phyloP scores from a whole-genome alignment of 1,140 invertebrate species.

The Marisa cornuarietis region DNA sequence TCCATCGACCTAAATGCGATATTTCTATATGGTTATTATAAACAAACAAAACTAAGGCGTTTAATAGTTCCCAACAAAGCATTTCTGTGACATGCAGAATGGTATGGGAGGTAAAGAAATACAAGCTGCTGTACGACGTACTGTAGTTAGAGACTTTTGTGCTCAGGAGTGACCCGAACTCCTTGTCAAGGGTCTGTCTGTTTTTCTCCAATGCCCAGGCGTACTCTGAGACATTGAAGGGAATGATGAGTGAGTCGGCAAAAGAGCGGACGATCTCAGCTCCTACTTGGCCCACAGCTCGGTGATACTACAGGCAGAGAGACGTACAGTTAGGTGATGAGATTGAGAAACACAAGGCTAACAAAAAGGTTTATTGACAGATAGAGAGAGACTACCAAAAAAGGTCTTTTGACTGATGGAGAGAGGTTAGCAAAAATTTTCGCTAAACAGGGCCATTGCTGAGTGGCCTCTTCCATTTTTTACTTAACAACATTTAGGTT shows the following conservation, averaged over 20 bases:
- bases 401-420: neutral
- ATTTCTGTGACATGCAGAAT: too few relatives aligned
- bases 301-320: conserved; percentile 46
- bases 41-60: neutral
- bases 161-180: conserved; percentile 31
- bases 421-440: neutral
- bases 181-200: conserved; percentile 26
- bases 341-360: neutral
- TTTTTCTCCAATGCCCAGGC: conserved; percentile 30
- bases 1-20: too few relatives aligned
- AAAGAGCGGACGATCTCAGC: conserved; percentile 59
- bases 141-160: conserved; percentile 25
- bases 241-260: conserved; percentile 63
- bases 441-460: neutral
- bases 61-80: neutral
- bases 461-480: neutral
- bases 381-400: neutral
- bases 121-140: too few relatives aligned
- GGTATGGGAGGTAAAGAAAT: too few relatives aligned
- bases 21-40: too few relatives aligned
- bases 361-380: neutral
- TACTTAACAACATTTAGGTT: neutral
- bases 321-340: neutral
- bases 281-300: conserved; percentile 59
- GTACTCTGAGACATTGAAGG: conserved; percentile 58